phyloP scores from a whole-genome alignment of 2,113 vertebrate genomes.

The Crotalus horridus region DNA sequence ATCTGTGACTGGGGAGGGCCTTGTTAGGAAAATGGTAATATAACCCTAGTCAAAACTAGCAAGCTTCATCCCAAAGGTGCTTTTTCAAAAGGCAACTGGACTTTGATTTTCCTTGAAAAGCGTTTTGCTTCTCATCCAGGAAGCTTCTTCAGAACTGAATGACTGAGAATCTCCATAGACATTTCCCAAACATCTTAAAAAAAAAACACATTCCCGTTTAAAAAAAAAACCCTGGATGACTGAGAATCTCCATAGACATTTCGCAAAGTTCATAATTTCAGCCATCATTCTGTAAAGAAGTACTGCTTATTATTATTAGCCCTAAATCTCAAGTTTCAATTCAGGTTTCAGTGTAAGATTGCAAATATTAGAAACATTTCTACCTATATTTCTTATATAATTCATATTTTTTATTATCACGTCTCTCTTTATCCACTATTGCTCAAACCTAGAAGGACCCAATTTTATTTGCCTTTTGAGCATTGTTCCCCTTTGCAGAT shows the following conservation, averaged over 20 bases:
- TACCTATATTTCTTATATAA: neutral
- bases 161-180: neutral
- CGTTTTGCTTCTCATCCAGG: neutral
- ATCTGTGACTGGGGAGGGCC: neutral
- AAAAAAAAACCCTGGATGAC: too few relatives aligned
- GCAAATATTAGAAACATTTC: neutral
- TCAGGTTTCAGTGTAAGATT: neutral
- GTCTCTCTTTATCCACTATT: neutral
- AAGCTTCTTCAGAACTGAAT: neutral
- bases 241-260: neutral
- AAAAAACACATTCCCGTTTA: too few relatives aligned
- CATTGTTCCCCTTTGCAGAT: neutral
- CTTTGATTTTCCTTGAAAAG: neutral
- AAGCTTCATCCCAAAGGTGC: neutral
- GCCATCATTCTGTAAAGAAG: neutral
- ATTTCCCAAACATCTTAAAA: too few relatives aligned
- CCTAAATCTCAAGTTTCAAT: neutral
- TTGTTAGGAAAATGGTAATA: neutral
- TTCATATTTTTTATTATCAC: neutral
- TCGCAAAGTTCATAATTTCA: neutral
- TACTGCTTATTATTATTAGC: neutral
- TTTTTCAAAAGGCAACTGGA: neutral
- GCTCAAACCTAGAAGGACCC: neutral
- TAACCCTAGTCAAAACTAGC: neutral
- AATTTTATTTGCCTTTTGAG: neutral